Conservation (phyloP, 2,113 vertebrate genomes). For the Bubo blakistoni region DNA sequence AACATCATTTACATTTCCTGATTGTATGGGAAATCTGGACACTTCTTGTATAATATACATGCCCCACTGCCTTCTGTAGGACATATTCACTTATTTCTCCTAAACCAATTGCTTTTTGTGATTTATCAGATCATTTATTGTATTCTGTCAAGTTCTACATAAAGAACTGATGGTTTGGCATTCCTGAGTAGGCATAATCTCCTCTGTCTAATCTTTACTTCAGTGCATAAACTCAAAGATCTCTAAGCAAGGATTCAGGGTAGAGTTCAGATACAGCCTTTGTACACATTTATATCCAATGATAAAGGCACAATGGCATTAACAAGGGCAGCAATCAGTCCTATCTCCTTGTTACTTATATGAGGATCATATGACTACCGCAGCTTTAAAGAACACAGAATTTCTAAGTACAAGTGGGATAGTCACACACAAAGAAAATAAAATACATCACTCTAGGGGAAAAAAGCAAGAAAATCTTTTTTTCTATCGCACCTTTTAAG, state of each 20-base stretch:
- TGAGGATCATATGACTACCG: neutral
- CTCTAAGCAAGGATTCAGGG: neutral
- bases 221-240: neutral
- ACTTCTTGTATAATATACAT: neutral
- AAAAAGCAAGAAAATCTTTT: neutral
- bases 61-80: neutral
- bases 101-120: neutral
- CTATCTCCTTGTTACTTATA: neutral
- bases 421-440: neutral
- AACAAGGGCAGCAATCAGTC: neutral
- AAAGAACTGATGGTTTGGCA: neutral
- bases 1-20: neutral
- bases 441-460: neutral
- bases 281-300: neutral
- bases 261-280: neutral
- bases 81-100: neutral
- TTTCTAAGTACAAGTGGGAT: neutral
- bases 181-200: neutral
- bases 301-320: neutral
- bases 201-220: neutral
- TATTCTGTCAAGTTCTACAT: neutral
- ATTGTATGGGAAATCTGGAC: rapidly evolving
- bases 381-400: neutral
- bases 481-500: neutral
- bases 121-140: neutral